A percentile compares a stretch with the other conserved stretches of the same genome.
Conservation (phyloP, 1,140 invertebrate genomes). For the Zaprionus ghesquierei region DNA sequence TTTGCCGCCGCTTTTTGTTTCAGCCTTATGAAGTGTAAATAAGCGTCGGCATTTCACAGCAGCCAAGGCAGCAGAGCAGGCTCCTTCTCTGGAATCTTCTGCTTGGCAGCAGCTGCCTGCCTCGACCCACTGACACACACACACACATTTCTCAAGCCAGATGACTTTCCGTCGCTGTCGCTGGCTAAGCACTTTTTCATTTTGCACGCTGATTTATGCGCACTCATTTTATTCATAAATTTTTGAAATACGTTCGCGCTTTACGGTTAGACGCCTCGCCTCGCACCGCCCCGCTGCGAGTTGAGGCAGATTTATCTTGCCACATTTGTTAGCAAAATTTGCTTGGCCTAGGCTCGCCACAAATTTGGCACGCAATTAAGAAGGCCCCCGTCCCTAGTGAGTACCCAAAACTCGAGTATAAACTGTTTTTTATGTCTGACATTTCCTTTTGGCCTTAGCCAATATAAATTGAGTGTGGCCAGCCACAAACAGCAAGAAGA, state of each 20-base stretch:
- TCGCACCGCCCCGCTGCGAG: neutral
- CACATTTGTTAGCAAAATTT: slow-evolving; percentile 73
- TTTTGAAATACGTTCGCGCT: slow-evolving; percentile 62
- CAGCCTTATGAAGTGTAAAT: slow-evolving; percentile 77
- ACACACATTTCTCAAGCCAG: slow-evolving; percentile 20
- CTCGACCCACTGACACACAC: slow-evolving; percentile 1
- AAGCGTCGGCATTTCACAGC: slow-evolving; percentile 73
- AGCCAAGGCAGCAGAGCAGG: slow-evolving; percentile 7
- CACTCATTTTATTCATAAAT: slow-evolving; percentile 80
- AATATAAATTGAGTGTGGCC: slow-evolving; percentile 20
- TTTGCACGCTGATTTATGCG: slow-evolving; percentile 68
- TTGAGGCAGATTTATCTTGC: slow-evolving; percentile 63
- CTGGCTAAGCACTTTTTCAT: slow-evolving; percentile 50
- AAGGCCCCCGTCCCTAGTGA: neutral
- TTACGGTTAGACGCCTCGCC: too few species aligned
- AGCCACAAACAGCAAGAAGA: neutral
- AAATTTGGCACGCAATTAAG: slow-evolving; percentile 78
- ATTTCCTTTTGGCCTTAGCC: neutral
- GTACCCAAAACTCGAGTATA: slow-evolving; percentile 36
- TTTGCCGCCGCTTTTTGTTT: slow-evolving; percentile 32
- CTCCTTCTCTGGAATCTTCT: neutral
- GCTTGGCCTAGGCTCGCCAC: slow-evolving; percentile 52
- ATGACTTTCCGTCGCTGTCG: slow-evolving; percentile 19
- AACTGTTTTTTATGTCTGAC: slow-evolving; percentile 15
- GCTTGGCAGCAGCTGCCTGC: neutral